phyloP scores from a whole-genome alignment of 1,140 invertebrate species.

The Epicauta chinensis region DNA sequence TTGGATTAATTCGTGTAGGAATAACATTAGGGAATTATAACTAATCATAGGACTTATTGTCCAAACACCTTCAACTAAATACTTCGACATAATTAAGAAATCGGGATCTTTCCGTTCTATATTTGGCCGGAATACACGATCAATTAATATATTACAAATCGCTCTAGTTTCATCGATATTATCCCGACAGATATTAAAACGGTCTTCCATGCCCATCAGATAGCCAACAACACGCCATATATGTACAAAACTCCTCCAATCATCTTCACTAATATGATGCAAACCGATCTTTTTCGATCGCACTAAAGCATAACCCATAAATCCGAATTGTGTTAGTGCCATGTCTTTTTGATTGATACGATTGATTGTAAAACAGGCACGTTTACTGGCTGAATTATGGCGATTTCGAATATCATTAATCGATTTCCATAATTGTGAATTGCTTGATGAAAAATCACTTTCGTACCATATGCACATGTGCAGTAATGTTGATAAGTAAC shows the following conservation, averaged over 20 bases:
- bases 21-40: background rate
- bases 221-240: conserved; percentile 79
- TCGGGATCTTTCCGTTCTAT: conserved; percentile 20
- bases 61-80: conserved; percentile 34
- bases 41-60: conserved; percentile 25
- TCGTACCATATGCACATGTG: conserved; percentile 71
- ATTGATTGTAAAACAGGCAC: conserved; percentile 44
- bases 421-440: conserved; percentile 55
- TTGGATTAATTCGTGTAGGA: conserved; percentile 15
- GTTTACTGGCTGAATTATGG: conserved; percentile 55
- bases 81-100: conserved; percentile 28
- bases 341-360: conserved; percentile 70
- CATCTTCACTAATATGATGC: conserved; percentile 45
- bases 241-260: conserved; percentile 70
- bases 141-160: conserved; percentile 31
- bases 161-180: conserved; percentile 34
- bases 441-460: conserved; percentile 50
- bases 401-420: conserved; percentile 57
- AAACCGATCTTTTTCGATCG: conserved; percentile 62
- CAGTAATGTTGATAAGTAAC: conserved; percentile 67
- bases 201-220: conserved; percentile 75
- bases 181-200: conserved; percentile 39
- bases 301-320: conserved; percentile 70
- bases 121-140: conserved; percentile 22
- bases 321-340: conserved; percentile 78